Conservation (phyloP, 2,113 vertebrate genomes). For the Verasper variegatus region DNA sequence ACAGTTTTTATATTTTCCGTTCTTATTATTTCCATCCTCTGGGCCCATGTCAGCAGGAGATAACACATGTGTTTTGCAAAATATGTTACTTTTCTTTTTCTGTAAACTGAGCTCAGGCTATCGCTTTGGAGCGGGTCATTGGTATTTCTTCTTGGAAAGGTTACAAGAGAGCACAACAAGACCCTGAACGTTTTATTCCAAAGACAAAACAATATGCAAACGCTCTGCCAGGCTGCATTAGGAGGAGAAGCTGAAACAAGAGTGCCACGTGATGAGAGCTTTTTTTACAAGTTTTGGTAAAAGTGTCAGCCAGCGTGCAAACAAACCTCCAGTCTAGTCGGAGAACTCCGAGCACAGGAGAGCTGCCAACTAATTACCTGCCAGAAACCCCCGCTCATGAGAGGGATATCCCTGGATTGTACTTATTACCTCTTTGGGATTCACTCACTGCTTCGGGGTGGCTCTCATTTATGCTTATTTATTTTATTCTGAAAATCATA, state of each 20-base stretch:
- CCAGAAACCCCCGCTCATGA: slow-evolving; percentile 67
- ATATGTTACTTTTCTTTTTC: slow-evolving; percentile 10
- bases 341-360: slow-evolving; percentile 63
- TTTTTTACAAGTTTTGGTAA: slow-evolving; percentile 72
- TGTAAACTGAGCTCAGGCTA: slow-evolving; percentile 31
- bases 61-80: slow-evolving; percentile 13
- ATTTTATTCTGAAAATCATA: slow-evolving; percentile 9
- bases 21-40: slow-evolving; percentile 3
- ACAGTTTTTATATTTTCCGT: slow-evolving; percentile 8
- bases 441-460: slow-evolving; percentile 22
- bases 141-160: slow-evolving; percentile 17
- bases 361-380: slow-evolving; percentile 71
- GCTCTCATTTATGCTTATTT: slow-evolving; percentile 10
- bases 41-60: not conserved
- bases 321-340: slow-evolving; percentile 70
- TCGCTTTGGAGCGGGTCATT: slow-evolving; percentile 28
- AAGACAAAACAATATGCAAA: slow-evolving; percentile 43
- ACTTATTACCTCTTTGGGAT: slow-evolving; percentile 48
- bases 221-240: slow-evolving; percentile 25
- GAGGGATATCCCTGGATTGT: slow-evolving; percentile 64
- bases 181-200: slow-evolving; percentile 14
- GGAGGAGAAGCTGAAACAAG: not conserved
- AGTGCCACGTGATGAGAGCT: slow-evolving; percentile 60
- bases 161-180: not conserved
- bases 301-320: slow-evolving; percentile 74